phyloP scores from a whole-genome alignment of 2,113 vertebrate genomes.

The Seriola dumerili region DNA sequence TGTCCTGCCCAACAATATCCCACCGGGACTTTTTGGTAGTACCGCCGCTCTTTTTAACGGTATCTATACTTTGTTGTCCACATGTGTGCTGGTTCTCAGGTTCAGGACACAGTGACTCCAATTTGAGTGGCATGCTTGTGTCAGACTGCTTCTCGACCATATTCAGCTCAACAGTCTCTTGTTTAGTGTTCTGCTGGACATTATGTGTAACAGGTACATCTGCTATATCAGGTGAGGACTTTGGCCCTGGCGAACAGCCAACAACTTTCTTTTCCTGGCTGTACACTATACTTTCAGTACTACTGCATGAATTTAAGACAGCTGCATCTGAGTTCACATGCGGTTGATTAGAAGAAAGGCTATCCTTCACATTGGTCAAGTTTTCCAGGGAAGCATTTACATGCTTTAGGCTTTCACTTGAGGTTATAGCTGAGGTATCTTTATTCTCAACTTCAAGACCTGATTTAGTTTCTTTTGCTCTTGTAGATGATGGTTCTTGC shows the following conservation, averaged over 20 bases:
- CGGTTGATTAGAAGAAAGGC: slow-evolving; percentile 40
- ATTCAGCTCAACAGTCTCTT: slow-evolving; percentile 51
- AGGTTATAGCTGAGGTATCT: slow-evolving; percentile 41
- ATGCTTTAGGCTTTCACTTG: slow-evolving; percentile 35
- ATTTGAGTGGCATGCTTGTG: slow-evolving; percentile 20
- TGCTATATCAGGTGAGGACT: slow-evolving; percentile 53
- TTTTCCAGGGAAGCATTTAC: slow-evolving; percentile 37
- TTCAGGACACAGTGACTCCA: slow-evolving; percentile 47
- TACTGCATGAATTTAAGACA: slow-evolving; percentile 40
- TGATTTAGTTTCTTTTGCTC: slow-evolving; percentile 34
- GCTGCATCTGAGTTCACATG: slow-evolving; percentile 42
- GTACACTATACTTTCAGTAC: slow-evolving; percentile 40
- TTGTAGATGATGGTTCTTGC: slow-evolving; percentile 39
- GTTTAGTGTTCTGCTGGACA: slow-evolving; percentile 71
- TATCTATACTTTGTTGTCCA: slow-evolving; percentile 59
- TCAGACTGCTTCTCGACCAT: slow-evolving; percentile 17
- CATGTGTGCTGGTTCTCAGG: slow-evolving; percentile 48
- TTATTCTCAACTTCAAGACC: slow-evolving; percentile 53
- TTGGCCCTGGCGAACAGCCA: slow-evolving; percentile 54
- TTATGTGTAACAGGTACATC: slow-evolving; percentile 54
- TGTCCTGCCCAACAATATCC: slow-evolving; percentile 86
- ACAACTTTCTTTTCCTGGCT: slow-evolving; percentile 43
- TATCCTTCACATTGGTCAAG: slow-evolving; percentile 56
- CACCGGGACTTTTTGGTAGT: slow-evolving; percentile 82
- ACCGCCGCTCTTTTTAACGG: slow-evolving; percentile 61